Evolutionary conservation across 2,113 vertebrate genomes (phyloP).

Genomic region (Oxygymnocypris stewartii): DNA sequence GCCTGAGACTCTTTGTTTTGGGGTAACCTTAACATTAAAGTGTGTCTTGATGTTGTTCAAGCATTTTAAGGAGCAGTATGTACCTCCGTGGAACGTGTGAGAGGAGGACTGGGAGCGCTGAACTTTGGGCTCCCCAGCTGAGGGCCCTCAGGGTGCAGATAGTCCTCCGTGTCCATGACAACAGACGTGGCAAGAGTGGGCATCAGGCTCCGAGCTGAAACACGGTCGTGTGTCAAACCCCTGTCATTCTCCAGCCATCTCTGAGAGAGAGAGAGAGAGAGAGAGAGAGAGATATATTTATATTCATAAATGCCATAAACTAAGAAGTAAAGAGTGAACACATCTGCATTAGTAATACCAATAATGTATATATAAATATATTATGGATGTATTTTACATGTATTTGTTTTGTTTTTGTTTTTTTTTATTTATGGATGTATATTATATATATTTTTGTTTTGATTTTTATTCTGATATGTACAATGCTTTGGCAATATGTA

Average conservation of each 20-base stretch:
- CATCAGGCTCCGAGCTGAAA: conserved; percentile 53
- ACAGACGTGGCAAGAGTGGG: conserved; percentile 53
- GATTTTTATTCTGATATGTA: too few species aligned
- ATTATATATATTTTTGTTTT: too few species aligned
- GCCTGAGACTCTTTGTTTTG: not conserved
- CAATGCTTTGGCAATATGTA: too few species aligned
- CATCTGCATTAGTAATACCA: too few species aligned
- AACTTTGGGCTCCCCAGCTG: conserved; percentile 54
- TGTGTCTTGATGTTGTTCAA: not conserved
- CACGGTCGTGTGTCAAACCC: conserved; percentile 37
- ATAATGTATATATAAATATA: too few species aligned
- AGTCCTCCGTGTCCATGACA: conserved; percentile 64
- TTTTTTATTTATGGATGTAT: too few species aligned
- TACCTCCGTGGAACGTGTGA: conserved; percentile 56
- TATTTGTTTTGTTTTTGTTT: too few species aligned
- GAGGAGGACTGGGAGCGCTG: conserved; percentile 51
- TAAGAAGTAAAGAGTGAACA: too few species aligned
- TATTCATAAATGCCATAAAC: too few species aligned
- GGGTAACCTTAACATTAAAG: not conserved
- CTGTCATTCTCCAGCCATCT: conserved; percentile 51
- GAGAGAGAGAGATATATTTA: not conserved
- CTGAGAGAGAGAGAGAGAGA: not conserved
- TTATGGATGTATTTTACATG: too few species aligned
- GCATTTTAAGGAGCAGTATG: not conserved
- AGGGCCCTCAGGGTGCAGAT: conserved; percentile 58